Evolutionary conservation across 2,888 invertebrate genomes (phyloP).

Genomic region (Drosophila kambysellisi): DNA sequence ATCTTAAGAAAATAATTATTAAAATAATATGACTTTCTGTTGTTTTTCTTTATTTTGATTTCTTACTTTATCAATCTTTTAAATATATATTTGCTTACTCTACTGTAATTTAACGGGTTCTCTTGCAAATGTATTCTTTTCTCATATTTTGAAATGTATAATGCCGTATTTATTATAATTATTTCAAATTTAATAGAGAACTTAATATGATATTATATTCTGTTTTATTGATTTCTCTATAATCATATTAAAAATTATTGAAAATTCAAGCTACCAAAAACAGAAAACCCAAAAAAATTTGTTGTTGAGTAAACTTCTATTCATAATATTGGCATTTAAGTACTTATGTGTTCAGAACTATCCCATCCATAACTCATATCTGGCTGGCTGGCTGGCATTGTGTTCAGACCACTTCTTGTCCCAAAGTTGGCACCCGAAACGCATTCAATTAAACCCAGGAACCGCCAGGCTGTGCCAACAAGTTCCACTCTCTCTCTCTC

Average conservation of each 20-base stretch:
- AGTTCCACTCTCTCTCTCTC: slow-evolving; percentile 25
- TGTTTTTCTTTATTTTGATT: background rate
- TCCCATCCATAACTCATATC: slow-evolving; percentile 13
- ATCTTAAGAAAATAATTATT: background rate
- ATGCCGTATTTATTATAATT: too few species aligned
- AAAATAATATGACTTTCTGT: background rate
- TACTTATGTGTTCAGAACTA: background rate
- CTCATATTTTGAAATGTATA: too few species aligned
- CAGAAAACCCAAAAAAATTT: background rate
- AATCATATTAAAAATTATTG: background rate
- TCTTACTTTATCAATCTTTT: background rate
- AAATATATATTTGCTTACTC: background rate
- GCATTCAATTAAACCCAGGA: slow-evolving; percentile 46
- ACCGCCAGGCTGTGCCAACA: slow-evolving; percentile 38
- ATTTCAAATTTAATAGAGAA: too few species aligned
- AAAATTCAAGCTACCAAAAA: background rate
- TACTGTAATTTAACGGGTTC: background rate
- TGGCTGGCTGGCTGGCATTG: background rate
- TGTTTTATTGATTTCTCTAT: background rate
- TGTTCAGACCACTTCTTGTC: background rate
- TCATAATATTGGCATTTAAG: background rate
- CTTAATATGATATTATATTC: too few species aligned
- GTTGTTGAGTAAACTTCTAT: background rate
- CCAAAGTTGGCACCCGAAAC: slow-evolving; percentile 10
- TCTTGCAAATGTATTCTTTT: too few species aligned